phyloP scores from a whole-genome alignment of 2,888 invertebrate genomes.

The Troides oblongomaculatus region DNA sequence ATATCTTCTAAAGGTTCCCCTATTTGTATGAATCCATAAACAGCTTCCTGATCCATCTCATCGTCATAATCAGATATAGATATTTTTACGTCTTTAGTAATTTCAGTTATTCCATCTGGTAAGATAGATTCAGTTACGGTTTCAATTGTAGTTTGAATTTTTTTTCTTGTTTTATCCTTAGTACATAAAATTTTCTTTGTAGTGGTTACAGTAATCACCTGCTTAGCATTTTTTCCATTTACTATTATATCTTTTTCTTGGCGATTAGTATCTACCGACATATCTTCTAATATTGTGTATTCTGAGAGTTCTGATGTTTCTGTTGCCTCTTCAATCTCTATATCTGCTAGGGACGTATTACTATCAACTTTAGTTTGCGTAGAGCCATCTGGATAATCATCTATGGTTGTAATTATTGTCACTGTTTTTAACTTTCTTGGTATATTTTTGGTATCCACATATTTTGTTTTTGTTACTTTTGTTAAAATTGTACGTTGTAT shows the following conservation, averaged over 20 bases:
- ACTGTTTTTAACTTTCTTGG: constrained; percentile 64
- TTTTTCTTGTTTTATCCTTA: constrained; percentile 56
- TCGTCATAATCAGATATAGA: constrained; percentile 57
- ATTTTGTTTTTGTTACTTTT: constrained; percentile 58
- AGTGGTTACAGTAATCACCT: constrained; percentile 62
- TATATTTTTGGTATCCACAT: constrained; percentile 52
- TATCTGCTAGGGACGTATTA: constrained; percentile 61
- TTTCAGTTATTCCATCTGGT: constrained; percentile 64
- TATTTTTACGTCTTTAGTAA: constrained; percentile 67
- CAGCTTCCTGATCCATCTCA: constrained; percentile 41
- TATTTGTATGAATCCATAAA: constrained; percentile 47
- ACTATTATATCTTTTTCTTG: constrained; percentile 53
- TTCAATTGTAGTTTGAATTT: constrained; percentile 65
- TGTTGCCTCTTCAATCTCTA: constrained; percentile 45
- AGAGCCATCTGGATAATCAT: constrained; percentile 72
- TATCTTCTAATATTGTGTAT: constrained; percentile 55
- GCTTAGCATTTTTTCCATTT: constrained; percentile 58
- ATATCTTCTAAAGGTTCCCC: constrained; percentile 52
- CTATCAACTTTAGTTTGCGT: constrained; percentile 64
- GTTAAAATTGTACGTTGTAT: constrained; percentile 63
- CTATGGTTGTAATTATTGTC: constrained; percentile 62
- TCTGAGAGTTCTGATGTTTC: constrained; percentile 56
- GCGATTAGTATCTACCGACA: constrained; percentile 53
- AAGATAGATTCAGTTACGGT: constrained; percentile 62
- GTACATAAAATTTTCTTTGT: constrained; percentile 61